Percentiles rank a stretch among this genome's conserved stretches.
Evolutionary conservation across 2,797 vertebrate species (phyloP).

Genomic region (Anguilla marmorata): DNA sequence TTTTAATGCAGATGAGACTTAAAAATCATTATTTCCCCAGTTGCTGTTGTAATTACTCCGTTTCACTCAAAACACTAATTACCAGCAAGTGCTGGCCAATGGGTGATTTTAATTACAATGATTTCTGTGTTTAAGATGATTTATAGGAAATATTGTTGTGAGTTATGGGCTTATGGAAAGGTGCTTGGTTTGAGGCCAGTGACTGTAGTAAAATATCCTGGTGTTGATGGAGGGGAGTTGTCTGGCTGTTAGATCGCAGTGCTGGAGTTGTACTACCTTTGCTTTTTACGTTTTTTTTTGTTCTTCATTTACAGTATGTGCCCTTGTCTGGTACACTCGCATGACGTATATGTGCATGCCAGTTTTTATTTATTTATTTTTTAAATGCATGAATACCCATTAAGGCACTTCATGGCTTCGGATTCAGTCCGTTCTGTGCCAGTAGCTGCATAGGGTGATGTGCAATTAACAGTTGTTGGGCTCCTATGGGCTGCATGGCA

Average conservation of each 20-base stretch:
- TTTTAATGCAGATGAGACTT: background rate
- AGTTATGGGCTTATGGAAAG: background rate
- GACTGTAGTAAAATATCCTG: background rate
- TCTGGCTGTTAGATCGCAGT: background rate
- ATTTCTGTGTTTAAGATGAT: slow-evolving; percentile 28
- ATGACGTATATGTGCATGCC: no score
- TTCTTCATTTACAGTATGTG: no score
- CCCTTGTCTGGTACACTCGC: no score
- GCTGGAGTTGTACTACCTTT: background rate
- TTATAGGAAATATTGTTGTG: background rate
- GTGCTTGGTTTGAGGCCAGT: background rate
- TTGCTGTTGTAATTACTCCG: slow-evolving; percentile 38
- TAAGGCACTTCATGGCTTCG: background rate
- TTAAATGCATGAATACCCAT: no score
- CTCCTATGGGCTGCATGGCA: background rate
- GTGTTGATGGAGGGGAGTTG: background rate
- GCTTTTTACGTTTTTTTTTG: background rate
- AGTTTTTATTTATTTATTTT: no score
- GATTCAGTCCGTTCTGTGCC: background rate
- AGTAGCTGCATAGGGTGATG: background rate
- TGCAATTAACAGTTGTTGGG: no score
- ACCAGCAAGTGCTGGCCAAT: slow-evolving; percentile 30
- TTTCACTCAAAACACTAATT: slow-evolving; percentile 39
- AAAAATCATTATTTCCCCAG: slow-evolving; percentile 25
- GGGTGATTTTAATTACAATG: slow-evolving; percentile 37